Conservation (phyloP, 23 tunicate genomes). For the Trididemnum clinides region DNA sequence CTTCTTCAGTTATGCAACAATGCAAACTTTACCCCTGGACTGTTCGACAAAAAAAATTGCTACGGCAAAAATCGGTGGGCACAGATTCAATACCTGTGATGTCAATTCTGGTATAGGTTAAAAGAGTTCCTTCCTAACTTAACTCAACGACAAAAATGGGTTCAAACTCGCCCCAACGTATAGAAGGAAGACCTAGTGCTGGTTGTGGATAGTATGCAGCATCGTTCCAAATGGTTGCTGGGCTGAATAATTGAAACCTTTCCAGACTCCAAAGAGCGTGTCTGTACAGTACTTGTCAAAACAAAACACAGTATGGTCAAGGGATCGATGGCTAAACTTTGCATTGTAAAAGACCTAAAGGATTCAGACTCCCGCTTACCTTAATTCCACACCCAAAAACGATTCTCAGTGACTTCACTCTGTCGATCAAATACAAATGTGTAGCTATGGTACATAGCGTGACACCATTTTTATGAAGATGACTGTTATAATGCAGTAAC, state of each 20-base stretch:
- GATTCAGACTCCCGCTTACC: too few species aligned
- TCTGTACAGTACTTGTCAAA: background rate
- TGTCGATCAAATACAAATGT: too few species aligned
- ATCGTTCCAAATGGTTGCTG: background rate
- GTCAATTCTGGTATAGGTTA: background rate
- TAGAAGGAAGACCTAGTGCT: background rate
- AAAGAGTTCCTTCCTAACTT: background rate
- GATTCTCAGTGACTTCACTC: too few species aligned
- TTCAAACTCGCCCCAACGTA: background rate
- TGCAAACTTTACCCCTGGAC: conserved; percentile 5
- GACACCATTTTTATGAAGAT: too few species aligned
- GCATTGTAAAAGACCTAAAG: too few species aligned
- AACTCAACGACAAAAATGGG: background rate
- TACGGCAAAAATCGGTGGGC: conserved; percentile 6
- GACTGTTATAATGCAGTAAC: too few species aligned
- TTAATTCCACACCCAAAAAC: too few species aligned
- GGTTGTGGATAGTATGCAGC: background rate
- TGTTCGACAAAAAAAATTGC: conserved; percentile 41
- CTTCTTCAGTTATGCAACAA: background rate
- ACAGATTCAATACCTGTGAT: conserved; percentile 1
- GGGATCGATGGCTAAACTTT: background rate
- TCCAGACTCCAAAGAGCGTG: background rate
- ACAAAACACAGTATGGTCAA: background rate
- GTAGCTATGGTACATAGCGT: too few species aligned
- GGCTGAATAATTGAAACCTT: background rate